phyloP scores from a whole-genome alignment of 2,113 vertebrate species.

The Otocyon megalotis region DNA sequence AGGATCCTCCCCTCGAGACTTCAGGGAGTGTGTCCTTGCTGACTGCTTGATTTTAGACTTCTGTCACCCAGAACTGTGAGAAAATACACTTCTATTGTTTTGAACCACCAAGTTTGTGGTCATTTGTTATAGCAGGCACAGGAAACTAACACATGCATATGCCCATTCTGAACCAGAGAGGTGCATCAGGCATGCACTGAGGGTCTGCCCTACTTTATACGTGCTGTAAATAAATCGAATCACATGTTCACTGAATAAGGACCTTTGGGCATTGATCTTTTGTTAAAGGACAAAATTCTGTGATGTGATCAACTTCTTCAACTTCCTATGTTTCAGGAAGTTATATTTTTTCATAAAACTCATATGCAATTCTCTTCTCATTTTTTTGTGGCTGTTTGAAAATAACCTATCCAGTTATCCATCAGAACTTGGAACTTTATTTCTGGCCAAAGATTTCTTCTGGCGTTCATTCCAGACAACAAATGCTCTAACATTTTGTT shows the following conservation, averaged over 20 bases:
- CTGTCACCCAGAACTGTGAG: not conserved
- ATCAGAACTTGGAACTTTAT: conserved; percentile 39
- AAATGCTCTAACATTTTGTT: conserved; percentile 41
- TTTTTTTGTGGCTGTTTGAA: conserved; percentile 14
- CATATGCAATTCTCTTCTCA: not conserved
- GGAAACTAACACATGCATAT: not conserved
- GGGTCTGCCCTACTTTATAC: not conserved
- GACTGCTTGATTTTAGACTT: not conserved
- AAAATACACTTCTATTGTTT: not conserved
- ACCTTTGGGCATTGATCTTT: not conserved
- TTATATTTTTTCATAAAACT: not conserved
- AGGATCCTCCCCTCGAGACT: not conserved
- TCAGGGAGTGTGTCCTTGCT: not conserved
- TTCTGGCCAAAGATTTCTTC: conserved; percentile 56
- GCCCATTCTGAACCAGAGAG: not conserved
- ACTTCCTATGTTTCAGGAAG: conserved; percentile 42
- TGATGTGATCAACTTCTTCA: not conserved
- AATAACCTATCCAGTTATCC: conserved; percentile 26
- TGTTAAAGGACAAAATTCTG: not conserved
- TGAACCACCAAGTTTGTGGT: not conserved
- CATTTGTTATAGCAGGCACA: not conserved
- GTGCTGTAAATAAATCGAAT: not conserved
- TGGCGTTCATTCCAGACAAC: not conserved
- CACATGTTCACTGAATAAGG: not conserved
- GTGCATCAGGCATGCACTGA: not conserved